Percentiles rank a stretch among this genome's conserved stretches.
These are phyloP conservation scores for Aldabrachelys gigantea DNA, from an alignment of 2,113 vertebrate genomes.

Conservation along the genomic window DNA sequence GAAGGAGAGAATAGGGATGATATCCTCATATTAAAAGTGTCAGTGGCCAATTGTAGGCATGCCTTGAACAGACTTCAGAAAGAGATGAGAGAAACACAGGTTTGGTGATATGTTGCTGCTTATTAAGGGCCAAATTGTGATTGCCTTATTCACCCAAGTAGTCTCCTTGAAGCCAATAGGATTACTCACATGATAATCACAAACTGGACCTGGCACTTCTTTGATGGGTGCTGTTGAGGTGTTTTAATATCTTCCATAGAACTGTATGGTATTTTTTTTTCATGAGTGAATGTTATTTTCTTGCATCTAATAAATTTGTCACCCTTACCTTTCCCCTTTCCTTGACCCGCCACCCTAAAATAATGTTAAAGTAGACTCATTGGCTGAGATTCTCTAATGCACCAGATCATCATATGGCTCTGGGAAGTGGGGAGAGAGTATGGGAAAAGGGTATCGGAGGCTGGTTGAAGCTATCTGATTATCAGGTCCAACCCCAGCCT, in stretches of 20 bases:
- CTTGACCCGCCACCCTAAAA: neutral
- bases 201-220: neutral
- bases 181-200: neutral
- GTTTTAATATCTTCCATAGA: neutral
- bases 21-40: neutral
- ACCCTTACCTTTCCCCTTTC: neutral
- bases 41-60: neutral
- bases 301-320: neutral
- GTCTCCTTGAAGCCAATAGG: neutral
- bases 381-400: neutral
- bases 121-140: neutral
- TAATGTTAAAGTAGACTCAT: neutral
- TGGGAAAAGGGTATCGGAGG: neutral
- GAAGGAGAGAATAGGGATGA: neutral
- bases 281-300: neutral
- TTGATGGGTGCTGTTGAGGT: rapidly evolving
- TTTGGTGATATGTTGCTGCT: neutral
- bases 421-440: neutral
- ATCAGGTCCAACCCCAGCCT: too few relatives aligned
- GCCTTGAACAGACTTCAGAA: neutral
- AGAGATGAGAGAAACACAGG: neutral
- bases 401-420: neutral
- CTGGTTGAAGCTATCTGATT: neutral
- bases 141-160: neutral
- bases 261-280: neutral